phyloP scores from a whole-genome alignment of 2,113 vertebrate genomes.

The Antennarius striatus region DNA sequence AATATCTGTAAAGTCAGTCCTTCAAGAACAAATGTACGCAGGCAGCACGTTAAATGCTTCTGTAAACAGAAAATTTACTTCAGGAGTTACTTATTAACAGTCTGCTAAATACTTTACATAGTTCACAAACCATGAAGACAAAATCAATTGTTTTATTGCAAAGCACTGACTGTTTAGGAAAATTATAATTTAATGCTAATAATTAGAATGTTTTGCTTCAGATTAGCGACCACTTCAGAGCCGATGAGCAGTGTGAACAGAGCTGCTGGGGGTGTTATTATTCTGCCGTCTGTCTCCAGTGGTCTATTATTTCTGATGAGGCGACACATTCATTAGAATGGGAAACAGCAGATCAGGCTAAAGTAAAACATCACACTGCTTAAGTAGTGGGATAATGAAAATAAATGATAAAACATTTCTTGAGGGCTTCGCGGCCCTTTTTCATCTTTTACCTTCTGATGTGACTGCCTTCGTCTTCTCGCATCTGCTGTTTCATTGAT shows the following conservation, averaged over 20 bases:
- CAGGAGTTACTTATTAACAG: slow-evolving; percentile 18
- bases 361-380: slow-evolving; percentile 65
- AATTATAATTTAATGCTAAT: slow-evolving; percentile 42
- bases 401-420: slow-evolving; percentile 66
- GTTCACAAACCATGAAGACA: background rate
- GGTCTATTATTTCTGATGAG: slow-evolving; percentile 74
- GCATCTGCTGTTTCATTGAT: slow-evolving; percentile 51
- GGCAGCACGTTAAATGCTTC: slow-evolving; percentile 12
- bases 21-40: slow-evolving; percentile 42
- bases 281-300: slow-evolving; percentile 56
- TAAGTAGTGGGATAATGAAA: slow-evolving; percentile 70
- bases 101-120: background rate
- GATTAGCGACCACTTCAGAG: slow-evolving; percentile 40
- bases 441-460: slow-evolving; percentile 71
- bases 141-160: slow-evolving; percentile 7
- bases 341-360: slow-evolving; percentile 57
- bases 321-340: slow-evolving; percentile 67
- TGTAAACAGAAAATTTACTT: slow-evolving; percentile 27
- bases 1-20: slow-evolving; percentile 61
- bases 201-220: slow-evolving; percentile 49
- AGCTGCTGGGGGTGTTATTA: slow-evolving; percentile 40
- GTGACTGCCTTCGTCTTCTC: slow-evolving; percentile 42
- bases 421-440: slow-evolving; percentile 33
- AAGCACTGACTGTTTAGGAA: slow-evolving; percentile 22
- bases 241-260: slow-evolving; percentile 12